These are phyloP conservation scores for Amphiduros pacificus DNA, from an alignment of 2,888 invertebrate species.

Conservation along the genomic window DNA sequence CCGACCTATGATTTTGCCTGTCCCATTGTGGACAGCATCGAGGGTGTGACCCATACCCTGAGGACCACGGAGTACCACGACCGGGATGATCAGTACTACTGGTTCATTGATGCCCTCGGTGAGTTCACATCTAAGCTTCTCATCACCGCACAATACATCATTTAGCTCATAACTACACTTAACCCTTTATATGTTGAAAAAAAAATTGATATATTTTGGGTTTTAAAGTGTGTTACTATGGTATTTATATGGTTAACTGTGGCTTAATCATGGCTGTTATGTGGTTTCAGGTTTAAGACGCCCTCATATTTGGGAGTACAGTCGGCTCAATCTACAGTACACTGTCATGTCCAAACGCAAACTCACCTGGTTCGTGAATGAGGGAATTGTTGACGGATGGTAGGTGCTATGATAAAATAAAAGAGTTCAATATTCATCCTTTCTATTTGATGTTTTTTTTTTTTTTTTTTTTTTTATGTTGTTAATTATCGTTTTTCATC, in stretches of 20 bases:
- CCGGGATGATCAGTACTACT: conserved; percentile 92
- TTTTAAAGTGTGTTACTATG: too few species aligned
- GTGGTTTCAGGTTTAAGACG: conserved; percentile 65
- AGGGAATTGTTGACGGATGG: conserved; percentile 96
- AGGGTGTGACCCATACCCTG: conserved; percentile 95
- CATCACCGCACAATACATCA: too few species aligned
- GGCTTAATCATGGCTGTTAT: too few species aligned
- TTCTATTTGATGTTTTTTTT: too few species aligned
- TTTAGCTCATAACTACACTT: too few species aligned
- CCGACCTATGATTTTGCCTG: conserved; percentile 99
- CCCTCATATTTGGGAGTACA: conserved; percentile 95
- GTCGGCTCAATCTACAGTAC: conserved; percentile 95
- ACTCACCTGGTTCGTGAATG: conserved; percentile 95
- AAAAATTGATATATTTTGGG: too few species aligned
- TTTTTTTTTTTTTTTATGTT: too few species aligned
- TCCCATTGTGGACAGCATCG: conserved; percentile 96
- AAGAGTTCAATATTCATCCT: too few species aligned
- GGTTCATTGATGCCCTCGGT: conserved; percentile 66
- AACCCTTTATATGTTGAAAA: too few species aligned
- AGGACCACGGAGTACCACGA: conserved; percentile 99
- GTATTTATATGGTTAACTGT: too few species aligned
- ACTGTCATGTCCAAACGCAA: conserved; percentile 97
- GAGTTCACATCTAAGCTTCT: conserved; percentile 17
- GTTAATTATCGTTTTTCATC: too few species aligned
- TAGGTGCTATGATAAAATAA: conserved; percentile 57